Evolutionary conservation across 2,113 vertebrate genomes (phyloP), one percentile per base, ranked within the genome.

Genomic region (Colistium nudipinnis): DNA sequence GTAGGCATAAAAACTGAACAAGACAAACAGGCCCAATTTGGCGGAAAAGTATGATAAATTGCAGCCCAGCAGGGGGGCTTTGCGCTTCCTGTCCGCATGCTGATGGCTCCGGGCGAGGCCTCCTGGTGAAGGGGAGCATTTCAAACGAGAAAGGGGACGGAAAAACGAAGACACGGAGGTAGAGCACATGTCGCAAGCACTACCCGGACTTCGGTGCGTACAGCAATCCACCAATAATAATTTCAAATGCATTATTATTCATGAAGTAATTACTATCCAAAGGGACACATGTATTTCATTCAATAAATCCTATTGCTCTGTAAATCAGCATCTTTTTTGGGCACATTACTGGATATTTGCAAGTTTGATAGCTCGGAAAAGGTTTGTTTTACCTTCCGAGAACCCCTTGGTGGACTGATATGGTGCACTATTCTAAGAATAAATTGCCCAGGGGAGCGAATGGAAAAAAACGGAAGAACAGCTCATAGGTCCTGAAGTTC

Each of bases 31-130:
- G 48, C 36, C 51, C 63, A 62, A 81, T 55, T 81, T 47, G 71
- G 35, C 74, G 20, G 69, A 62, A 79, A 77, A 74, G 70, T 49
- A 64, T 65, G 62, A 53, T 55, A 55, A 72, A 81, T 60, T 61
- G 49, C 43, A 51, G 60, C 70, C 39, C 71, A 49, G 57, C 24
- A 22, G 56, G 74, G 30, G 44, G 54, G 47, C 60, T 68, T 45
- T 35, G 47, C 33, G 24, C 47, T 72, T 25, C 6, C 27, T 65
- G 71, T 28, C 35, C 43, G 60, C 20, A 51, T 38, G 45, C 62
- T 53, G 59, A 60, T 1, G 17, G 9, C 62, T 47, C 48, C 9
- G 13, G n/a, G 31, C 14, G 39, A 54, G 33, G 45, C 53, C 62
- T 47, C 62, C 47, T 62, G 47, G 30, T 7, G 31, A 62, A 17